A percentile compares a stretch with the other conserved stretches of the same genome.
phyloP scores from a whole-genome alignment of 2,888 invertebrate species.

The Uloborus plumipes region DNA sequence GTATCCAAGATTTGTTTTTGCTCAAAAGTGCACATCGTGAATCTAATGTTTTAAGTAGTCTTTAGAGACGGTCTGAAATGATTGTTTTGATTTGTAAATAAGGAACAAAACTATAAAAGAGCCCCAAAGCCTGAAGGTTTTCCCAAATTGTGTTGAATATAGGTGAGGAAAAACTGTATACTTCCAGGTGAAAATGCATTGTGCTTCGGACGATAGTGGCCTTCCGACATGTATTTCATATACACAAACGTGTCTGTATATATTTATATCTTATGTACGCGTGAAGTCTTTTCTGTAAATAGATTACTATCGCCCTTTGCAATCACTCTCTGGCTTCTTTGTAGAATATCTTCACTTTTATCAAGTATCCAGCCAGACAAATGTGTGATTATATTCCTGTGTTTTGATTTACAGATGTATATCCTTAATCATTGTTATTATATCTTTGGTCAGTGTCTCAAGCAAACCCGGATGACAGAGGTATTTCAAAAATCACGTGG shows the following conservation, averaged over 20 bases:
- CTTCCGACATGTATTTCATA: constrained; percentile 42
- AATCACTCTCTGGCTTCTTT: constrained; percentile 95
- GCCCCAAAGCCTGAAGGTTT: too few relatives aligned
- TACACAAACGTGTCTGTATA: constrained; percentile 52
- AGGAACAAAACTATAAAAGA: too few relatives aligned
- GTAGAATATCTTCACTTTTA: constrained; percentile 91
- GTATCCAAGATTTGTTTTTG: too few relatives aligned
- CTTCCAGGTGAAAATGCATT: background rate
- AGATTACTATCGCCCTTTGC: constrained; percentile 74
- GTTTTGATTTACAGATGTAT: constrained; percentile 34
- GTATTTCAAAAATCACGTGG: constrained; percentile 34
- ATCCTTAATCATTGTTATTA: constrained; percentile 34
- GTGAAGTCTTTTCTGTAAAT: constrained; percentile 55
- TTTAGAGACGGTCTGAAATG: too few relatives aligned
- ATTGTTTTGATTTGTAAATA: too few relatives aligned
- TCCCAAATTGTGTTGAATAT: too few relatives aligned
- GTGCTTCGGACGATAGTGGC: constrained; percentile 29
- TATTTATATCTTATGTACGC: constrained; percentile 54
- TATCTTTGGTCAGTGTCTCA: constrained; percentile 39
- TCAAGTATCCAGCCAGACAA: constrained; percentile 45
- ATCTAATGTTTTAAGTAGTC: too few relatives aligned
- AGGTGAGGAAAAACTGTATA: too few relatives aligned
- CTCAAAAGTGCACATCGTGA: too few relatives aligned
- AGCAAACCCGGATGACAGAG: constrained; percentile 50
- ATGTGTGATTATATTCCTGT: constrained; percentile 46